phyloP scores from a whole-genome alignment of 2,888 invertebrate genomes.

The Cenopis cana region DNA sequence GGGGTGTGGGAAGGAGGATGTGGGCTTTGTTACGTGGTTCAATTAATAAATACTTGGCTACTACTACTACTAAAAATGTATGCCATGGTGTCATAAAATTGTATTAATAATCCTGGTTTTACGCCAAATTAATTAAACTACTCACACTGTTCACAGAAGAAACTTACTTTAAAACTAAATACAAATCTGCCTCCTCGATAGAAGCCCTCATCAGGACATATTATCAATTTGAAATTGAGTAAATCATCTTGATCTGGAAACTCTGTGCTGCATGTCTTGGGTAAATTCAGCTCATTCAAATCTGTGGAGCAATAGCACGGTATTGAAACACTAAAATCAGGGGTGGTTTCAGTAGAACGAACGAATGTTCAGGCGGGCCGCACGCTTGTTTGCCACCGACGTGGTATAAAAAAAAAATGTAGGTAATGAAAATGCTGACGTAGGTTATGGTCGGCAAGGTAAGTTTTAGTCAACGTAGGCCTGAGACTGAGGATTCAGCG shows the following conservation, averaged over 20 bases:
- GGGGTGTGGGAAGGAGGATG: too few species aligned
- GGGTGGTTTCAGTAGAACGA: neutral
- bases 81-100: neutral
- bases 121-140: neutral
- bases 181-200: slow-evolving; percentile 97
- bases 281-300: slow-evolving; percentile 98
- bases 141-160: neutral
- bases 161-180: slow-evolving; percentile 94
- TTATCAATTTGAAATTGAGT: slow-evolving; percentile 97
- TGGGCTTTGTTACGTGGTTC: too few species aligned
- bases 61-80: too few species aligned
- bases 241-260: slow-evolving; percentile 98
- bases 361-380: too few species aligned
- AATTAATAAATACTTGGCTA: too few species aligned
- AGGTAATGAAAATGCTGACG: slow-evolving; percentile 36
- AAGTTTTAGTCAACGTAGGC: slow-evolving; percentile 1
- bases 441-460: slow-evolving; percentile 16
- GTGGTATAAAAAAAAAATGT: too few species aligned
- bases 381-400: too few species aligned
- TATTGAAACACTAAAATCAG: slow-evolving; percentile 44
- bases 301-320: slow-evolving; percentile 86
- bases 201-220: slow-evolving; percentile 99
- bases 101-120: neutral
- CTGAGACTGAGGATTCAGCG: slow-evolving; percentile 5
- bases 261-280: slow-evolving; percentile 98